Conservation (phyloP, 2,888 invertebrate species). For the Drosophila emarginata region DNA sequence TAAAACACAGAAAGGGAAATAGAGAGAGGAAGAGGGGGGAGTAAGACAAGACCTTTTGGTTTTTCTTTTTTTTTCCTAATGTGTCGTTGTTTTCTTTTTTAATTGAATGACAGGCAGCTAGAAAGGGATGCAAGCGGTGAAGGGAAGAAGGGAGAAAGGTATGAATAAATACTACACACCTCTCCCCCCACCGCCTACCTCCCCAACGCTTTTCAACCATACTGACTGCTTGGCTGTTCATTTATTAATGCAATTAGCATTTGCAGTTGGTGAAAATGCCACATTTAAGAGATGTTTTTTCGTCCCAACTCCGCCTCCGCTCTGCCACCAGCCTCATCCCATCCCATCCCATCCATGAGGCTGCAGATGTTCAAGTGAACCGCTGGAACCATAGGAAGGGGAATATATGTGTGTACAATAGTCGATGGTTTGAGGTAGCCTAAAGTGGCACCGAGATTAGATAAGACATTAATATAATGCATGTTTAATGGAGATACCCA, state of each 20-base stretch:
- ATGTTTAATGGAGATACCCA: not conserved
- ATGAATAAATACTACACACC: conserved; percentile 27
- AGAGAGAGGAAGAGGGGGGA: conserved; percentile 22
- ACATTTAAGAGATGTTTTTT: conserved; percentile 6
- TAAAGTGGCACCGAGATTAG: conserved; percentile 67
- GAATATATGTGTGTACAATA: too few species aligned
- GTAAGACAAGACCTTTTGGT: conserved; percentile 54
- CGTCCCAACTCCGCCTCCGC: too few species aligned
- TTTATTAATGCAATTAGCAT: conserved; percentile 77
- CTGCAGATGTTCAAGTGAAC: not conserved
- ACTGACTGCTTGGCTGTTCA: conserved; percentile 27
- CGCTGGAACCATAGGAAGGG: too few species aligned
- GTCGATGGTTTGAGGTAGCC: conserved; percentile 49
- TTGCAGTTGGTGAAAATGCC: conserved; percentile 44
- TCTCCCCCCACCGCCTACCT: not conserved
- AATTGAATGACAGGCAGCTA: conserved; percentile 64
- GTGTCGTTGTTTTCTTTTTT: conserved; percentile 70
- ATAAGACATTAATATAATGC: conserved; percentile 43
- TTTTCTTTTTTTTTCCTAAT: conserved; percentile 55
- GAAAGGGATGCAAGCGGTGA: not conserved
- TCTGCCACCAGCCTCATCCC: too few species aligned
- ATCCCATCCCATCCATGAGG: not conserved
- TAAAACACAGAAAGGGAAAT: conserved; percentile 53
- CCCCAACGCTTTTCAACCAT: not conserved
- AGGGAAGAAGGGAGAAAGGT: conserved; percentile 11